These are phyloP conservation scores for Pseudomugil tenellus DNA, from an alignment of 2,797 vertebrate genomes.

Conservation along the genomic window DNA sequence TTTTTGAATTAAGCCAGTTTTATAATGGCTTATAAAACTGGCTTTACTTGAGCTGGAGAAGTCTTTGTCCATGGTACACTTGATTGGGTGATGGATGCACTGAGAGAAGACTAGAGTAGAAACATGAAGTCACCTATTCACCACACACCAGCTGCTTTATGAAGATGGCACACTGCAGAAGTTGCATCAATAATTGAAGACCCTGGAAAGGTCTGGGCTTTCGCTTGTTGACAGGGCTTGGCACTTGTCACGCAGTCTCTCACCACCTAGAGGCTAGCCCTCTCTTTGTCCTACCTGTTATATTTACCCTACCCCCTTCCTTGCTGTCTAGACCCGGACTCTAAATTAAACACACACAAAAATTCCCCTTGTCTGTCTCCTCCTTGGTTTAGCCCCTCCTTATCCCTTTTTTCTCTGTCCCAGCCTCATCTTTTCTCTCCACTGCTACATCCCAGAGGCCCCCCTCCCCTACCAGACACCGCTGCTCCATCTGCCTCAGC, in stretches of 20 bases:
- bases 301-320: constrained; percentile 4
- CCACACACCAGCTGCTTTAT: constrained; percentile 55
- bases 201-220: constrained; percentile 70
- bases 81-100: constrained; percentile 24
- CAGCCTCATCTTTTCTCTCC: constrained; percentile 40
- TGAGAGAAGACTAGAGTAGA: constrained; percentile 14
- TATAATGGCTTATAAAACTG: neutral
- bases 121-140: constrained; percentile 19
- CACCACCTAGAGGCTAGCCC: constrained; percentile 10
- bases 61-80: neutral
- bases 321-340: neutral
- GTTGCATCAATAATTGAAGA: constrained; percentile 82
- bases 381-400: constrained; percentile 15
- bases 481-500: constrained; percentile 53
- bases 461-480: constrained; percentile 43
- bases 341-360: constrained; percentile 64
- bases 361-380: constrained; percentile 40
- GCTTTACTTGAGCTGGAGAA: neutral
- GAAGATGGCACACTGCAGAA: constrained; percentile 70
- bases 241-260: constrained; percentile 73
- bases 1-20: too few relatives aligned
- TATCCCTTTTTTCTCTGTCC: constrained; percentile 19
- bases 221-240: constrained; percentile 62
- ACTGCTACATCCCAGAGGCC: constrained; percentile 49
- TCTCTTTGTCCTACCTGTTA: constrained; percentile 49